Percentiles rank a stretch among this genome's conserved stretches.
Conservation (phyloP, 2,888 invertebrate species). For the Eulithis testata region DNA sequence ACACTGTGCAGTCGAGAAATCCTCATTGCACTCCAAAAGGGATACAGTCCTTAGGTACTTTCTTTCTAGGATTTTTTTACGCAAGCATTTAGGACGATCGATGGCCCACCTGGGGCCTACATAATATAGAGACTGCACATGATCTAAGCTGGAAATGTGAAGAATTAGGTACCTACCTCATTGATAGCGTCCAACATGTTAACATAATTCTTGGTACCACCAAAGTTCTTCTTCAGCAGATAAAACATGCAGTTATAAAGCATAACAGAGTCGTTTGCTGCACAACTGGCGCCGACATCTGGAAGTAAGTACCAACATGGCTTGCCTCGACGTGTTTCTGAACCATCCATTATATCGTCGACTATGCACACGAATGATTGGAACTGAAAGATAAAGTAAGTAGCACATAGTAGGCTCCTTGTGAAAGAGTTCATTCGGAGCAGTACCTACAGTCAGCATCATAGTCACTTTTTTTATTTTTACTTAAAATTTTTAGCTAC, state of each 20-base stretch:
- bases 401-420: too few relatives aligned
- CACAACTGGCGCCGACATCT: slow-evolving; percentile 86
- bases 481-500: too few relatives aligned
- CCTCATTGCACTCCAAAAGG: too few relatives aligned
- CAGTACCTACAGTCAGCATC: too few relatives aligned
- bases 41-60: too few relatives aligned
- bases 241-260: slow-evolving; percentile 89
- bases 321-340: slow-evolving; percentile 90
- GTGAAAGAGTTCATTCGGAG: too few relatives aligned
- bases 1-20: too few relatives aligned
- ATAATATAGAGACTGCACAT: too few relatives aligned
- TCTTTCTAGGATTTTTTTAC: too few relatives aligned
- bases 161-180: slow-evolving; percentile 83
- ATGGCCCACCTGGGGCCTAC: too few relatives aligned
- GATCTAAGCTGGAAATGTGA: not conserved
- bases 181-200: slow-evolving; percentile 90
- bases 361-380: slow-evolving; percentile 92
- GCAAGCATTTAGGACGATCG: too few relatives aligned
- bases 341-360: slow-evolving; percentile 96
- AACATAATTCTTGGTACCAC: slow-evolving; percentile 87
- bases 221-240: slow-evolving; percentile 89
- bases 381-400: slow-evolving; percentile 79
- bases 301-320: slow-evolving; percentile 94
- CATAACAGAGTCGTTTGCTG: slow-evolving; percentile 93
- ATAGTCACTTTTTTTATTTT: too few relatives aligned